Evolutionary conservation across 2,888 invertebrate genomes (phyloP).

Genomic region (Melanotus villosus): DNA sequence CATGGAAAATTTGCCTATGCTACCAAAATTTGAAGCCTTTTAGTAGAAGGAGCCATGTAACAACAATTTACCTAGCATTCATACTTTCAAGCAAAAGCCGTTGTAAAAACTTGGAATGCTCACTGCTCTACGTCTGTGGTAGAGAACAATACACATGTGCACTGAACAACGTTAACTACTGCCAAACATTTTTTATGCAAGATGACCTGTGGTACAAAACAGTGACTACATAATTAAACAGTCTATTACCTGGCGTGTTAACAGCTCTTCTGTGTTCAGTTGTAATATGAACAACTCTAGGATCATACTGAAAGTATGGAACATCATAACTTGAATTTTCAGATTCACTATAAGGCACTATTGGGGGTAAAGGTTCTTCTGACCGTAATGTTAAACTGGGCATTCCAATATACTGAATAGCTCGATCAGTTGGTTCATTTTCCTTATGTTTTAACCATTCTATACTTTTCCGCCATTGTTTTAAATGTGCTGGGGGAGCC

Average conservation of each 20-base stretch:
- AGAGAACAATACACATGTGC: too few species aligned
- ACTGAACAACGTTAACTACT: too few species aligned
- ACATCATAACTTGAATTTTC: constrained; percentile 73
- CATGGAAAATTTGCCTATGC: too few species aligned
- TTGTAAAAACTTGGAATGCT: too few species aligned
- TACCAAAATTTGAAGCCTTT: too few species aligned
- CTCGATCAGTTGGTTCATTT: constrained; percentile 74
- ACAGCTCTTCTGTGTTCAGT: constrained; percentile 73
- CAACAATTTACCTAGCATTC: too few species aligned
- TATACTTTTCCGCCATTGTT: constrained; percentile 62
- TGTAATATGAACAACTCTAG: constrained; percentile 74
- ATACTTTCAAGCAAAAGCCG: too few species aligned
- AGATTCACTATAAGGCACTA: constrained; percentile 73
- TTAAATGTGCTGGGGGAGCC: constrained; percentile 68
- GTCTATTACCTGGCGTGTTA: constrained; percentile 84
- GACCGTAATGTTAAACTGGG: constrained; percentile 82
- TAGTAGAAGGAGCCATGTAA: too few species aligned
- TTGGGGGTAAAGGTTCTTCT: constrained; percentile 77
- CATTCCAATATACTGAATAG: constrained; percentile 79
- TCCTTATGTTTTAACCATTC: constrained; percentile 52
- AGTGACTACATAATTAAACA: too few species aligned
- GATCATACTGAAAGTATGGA: constrained; percentile 74
- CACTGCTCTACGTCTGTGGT: too few species aligned
- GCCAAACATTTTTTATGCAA: too few species aligned
- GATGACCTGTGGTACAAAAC: too few species aligned